These are phyloP conservation scores for Lutjanus erythropterus DNA, from an alignment of 2,113 vertebrate genomes.

Conservation along the genomic window DNA sequence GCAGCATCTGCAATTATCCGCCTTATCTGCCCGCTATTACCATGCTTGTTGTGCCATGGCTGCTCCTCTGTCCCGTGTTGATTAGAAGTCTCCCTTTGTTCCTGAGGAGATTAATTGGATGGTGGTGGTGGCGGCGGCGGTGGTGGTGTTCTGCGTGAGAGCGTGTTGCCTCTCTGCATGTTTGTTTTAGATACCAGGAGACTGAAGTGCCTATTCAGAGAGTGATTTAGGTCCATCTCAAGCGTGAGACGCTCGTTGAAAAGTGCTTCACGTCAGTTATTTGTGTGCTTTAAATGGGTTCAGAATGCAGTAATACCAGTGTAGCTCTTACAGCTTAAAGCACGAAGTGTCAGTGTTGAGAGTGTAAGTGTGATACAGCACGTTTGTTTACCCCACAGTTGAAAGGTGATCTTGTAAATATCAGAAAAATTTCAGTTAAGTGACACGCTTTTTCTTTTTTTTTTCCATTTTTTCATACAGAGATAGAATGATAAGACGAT, in stretches of 20 bases:
- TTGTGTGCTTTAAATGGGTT: neutral
- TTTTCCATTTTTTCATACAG: too few relatives aligned
- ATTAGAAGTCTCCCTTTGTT: slow-evolving; percentile 65
- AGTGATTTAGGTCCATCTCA: slow-evolving; percentile 37
- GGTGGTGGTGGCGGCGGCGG: slow-evolving; percentile 15
- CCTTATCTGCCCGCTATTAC: slow-evolving; percentile 68
- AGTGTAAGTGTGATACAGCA: too few relatives aligned
- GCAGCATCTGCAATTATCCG: slow-evolving; percentile 60
- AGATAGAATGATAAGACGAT: too few relatives aligned
- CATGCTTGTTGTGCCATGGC: slow-evolving; percentile 43
- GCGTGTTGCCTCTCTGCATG: slow-evolving; percentile 9
- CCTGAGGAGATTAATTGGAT: slow-evolving; percentile 69
- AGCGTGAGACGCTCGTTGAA: neutral
- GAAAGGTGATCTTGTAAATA: too few relatives aligned
- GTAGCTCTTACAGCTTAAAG: too few relatives aligned
- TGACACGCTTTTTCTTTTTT: too few relatives aligned
- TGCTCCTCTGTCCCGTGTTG: slow-evolving; percentile 53
- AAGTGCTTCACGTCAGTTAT: neutral
- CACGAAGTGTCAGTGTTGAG: neutral
- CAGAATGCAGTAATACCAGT: neutral
- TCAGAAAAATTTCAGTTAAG: too few relatives aligned
- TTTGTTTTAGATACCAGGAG: slow-evolving; percentile 50
- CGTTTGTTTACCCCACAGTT: too few relatives aligned
- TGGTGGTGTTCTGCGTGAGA: neutral
- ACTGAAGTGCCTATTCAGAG: slow-evolving; percentile 38